Evolutionary conservation across 92 coral and sea anemone species (phyloP).

Genomic region (Pocillopora meandrina): DNA sequence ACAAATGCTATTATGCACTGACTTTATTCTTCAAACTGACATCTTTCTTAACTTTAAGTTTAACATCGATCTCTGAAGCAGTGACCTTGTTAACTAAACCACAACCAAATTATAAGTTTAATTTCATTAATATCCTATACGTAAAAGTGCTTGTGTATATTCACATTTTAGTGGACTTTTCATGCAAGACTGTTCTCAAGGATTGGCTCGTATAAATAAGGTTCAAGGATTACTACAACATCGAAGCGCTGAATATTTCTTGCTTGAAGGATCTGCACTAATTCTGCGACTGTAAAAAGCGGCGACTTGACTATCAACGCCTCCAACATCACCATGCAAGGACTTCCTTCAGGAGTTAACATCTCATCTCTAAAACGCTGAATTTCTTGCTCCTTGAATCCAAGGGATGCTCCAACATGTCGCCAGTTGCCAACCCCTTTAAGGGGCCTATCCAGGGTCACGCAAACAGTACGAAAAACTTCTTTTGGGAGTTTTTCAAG

Average conservation of each 20-base stretch:
- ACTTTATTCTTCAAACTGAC: too few species aligned
- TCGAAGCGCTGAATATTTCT: conserved; percentile 41
- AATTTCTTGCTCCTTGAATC: conserved; percentile 17
- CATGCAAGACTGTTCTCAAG: background rate
- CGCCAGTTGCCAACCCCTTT: conserved; percentile 52
- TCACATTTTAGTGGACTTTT: too few species aligned
- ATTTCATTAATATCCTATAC: too few species aligned
- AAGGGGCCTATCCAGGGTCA: conserved; percentile 40
- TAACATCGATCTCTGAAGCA: too few species aligned
- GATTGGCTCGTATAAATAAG: background rate
- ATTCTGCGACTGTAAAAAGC: conserved; percentile 51
- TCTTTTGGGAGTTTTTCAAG: conserved; percentile 45
- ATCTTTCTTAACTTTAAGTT: too few species aligned
- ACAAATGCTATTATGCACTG: too few species aligned
- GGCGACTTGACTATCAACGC: conserved; percentile 23
- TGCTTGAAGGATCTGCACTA: conserved; percentile 49
- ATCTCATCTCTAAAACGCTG: conserved; percentile 29
- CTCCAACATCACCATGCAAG: conserved; percentile 38
- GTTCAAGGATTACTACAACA: conserved; percentile 26
- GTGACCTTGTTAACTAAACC: too few species aligned
- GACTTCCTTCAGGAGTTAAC: conserved; percentile 51
- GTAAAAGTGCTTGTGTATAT: too few species aligned
- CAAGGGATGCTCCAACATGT: conserved; percentile 40
- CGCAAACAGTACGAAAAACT: conserved; percentile 23
- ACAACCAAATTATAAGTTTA: too few species aligned